These are phyloP conservation scores for Myotis davidii DNA, from an alignment of 2,113 vertebrate species.

Conservation along the genomic window DNA sequence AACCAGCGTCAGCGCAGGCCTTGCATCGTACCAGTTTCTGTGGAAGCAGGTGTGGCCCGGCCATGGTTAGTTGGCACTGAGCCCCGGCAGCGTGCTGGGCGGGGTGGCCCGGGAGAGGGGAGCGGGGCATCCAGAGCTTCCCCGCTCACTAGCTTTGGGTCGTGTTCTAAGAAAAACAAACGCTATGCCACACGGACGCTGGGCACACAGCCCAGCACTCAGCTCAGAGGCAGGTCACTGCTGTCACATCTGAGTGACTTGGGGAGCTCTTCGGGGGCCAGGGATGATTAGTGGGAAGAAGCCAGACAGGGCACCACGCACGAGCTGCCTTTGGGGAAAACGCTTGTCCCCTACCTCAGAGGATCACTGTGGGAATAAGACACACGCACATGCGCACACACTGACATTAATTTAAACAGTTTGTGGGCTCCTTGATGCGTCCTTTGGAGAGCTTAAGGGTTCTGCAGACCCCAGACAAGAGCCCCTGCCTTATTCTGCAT, in stretches of 20 bases:
- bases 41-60: constrained; percentile 55
- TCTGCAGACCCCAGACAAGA: not conserved
- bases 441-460: not conserved
- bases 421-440: not conserved
- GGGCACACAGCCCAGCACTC: not conserved
- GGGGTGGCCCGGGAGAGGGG: not conserved
- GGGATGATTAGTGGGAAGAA: not conserved
- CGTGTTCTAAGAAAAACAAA: not conserved
- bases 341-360: rapidly evolving
- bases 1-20: constrained; percentile 96
- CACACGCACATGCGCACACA: rapidly evolving
- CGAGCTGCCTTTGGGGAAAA: not conserved
- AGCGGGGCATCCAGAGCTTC: not conserved
- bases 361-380: not conserved
- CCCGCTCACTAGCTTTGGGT: not conserved
- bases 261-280: not conserved
- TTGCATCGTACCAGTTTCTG: constrained; percentile 99
- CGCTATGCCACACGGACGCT: not conserved
- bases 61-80: not conserved
- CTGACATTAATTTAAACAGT: not conserved
- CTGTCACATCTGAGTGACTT: not conserved
- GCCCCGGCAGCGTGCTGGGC: not conserved
- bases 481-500: not conserved
- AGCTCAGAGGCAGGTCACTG: not conserved
- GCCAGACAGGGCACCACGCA: not conserved